Evolutionary conservation across 2,888 invertebrate genomes (phyloP), one percentile per base, ranked within the genome.

Genomic region (Archips crataeganus): DNA sequence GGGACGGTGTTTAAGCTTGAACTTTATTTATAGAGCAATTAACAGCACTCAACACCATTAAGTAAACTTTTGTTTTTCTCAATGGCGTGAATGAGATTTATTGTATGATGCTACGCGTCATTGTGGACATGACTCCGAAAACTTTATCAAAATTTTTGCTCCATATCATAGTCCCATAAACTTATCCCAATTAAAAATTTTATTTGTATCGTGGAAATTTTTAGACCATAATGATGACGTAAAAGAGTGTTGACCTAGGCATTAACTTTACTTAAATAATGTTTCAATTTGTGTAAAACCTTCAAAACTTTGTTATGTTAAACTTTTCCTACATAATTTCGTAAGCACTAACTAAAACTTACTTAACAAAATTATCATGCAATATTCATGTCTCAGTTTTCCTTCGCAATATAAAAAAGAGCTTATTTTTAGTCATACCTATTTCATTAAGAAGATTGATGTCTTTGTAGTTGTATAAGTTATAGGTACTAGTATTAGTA

Each of bases 11-110:
- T 80, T 76, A 75, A 77, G 76, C 75, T 67, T 71, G 70, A 78
- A 78, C 78, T 78, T 80, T 80, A 81, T 81, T 82, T 82, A 81
- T 80, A 75, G 78, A 74, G 81, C 80, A 79, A 81, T 81, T 81
- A 81, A 78, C 76, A 78, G 78, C 77, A 78, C 80, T 81, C 76
- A 79, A 78, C 77, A 71, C 75, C 72, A 76, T 79, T 78, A 79
- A 78, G 75, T 77, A 76, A 76, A 77, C 67, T 76, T 77, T 78
- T 69, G 70, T 76, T 79, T 76, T 75, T 62, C 62, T 49, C 67
- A 63, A 60, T 36, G 60, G 59, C 60, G 61, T 36, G 45, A 66
- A 45, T 62, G 66, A 75, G 73, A 75, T 77, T 76, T 75, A 75
- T 75, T n/a, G 11, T 63, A 70, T 36, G 57, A 65, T 65, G 10